Percentiles rank a stretch among this genome's conserved stretches.
Evolutionary conservation across 2,888 invertebrate genomes (phyloP).

Genomic region (Caenorhabditis doughertyi): DNA sequence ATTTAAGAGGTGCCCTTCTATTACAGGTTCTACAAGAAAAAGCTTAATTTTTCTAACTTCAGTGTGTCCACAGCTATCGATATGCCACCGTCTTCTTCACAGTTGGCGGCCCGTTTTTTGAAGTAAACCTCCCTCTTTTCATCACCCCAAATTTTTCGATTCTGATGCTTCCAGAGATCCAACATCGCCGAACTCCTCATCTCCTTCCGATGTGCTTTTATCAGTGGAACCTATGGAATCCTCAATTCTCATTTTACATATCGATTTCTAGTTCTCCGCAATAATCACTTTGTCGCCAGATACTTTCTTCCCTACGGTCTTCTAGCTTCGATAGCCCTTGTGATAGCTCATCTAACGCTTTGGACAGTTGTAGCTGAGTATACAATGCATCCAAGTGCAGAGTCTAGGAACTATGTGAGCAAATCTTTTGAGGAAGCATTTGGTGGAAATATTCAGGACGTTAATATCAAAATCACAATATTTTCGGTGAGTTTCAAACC

Average conservation of each 20-base stretch:
- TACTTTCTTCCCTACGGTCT: slow-evolving; percentile 30
- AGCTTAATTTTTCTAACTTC: background rate
- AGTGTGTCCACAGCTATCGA: slow-evolving; percentile 9
- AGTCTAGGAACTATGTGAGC: background rate
- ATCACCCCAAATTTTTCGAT: background rate
- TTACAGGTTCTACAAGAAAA: background rate
- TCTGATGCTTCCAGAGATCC: background rate
- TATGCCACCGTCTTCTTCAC: slow-evolving; percentile 13
- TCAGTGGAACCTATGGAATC: slow-evolving; percentile 35
- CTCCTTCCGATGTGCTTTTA: slow-evolving; percentile 10
- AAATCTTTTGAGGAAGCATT: slow-evolving; percentile 9
- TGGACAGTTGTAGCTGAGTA: background rate
- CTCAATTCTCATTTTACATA: slow-evolving; percentile 19
- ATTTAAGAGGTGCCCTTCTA: background rate
- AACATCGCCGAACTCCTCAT: background rate
- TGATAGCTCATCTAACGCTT: background rate
- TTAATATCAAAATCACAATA: background rate
- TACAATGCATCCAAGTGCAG: background rate
- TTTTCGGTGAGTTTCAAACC: background rate
- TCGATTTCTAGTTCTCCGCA: background rate
- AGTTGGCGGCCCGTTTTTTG: slow-evolving; percentile 5
- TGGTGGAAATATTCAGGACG: background rate
- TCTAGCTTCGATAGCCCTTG: background rate
- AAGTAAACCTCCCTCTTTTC: background rate
- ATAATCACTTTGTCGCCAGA: background rate